A percentile compares a stretch with the other conserved stretches of the same genome.
Evolutionary conservation across 2,113 vertebrate species (phyloP).

Genomic region (Gallinago undulata): DNA sequence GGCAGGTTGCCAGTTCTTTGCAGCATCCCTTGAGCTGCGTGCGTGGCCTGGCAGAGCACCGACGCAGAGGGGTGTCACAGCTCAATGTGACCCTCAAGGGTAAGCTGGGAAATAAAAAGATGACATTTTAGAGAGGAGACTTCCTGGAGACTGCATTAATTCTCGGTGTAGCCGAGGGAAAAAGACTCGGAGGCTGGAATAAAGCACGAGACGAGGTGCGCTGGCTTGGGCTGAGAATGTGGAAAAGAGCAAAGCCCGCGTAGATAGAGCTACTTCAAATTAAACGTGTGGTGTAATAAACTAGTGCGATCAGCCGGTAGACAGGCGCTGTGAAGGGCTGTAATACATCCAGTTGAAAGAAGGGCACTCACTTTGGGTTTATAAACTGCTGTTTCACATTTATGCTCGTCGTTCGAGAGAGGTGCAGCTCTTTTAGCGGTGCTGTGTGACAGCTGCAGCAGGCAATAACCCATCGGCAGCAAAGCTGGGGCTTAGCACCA

Average conservation of each 20-base stretch:
- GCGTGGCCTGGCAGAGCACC: not conserved
- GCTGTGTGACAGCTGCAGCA: not conserved
- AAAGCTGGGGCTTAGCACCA: slow-evolving; percentile 5
- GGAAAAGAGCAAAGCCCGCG: not conserved
- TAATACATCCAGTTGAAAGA: not conserved
- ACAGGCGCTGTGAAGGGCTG: not conserved
- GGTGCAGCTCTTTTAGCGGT: not conserved
- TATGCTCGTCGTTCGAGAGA: accelerated
- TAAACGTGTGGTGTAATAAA: accelerated
- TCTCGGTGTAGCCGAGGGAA: not conserved
- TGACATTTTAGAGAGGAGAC: not conserved
- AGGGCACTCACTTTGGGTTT: not conserved
- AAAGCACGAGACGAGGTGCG: not conserved
- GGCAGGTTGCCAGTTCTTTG: not conserved
- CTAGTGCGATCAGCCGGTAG: not conserved
- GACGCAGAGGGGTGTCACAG: accelerated
- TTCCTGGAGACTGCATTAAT: not conserved
- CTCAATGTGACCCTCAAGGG: not conserved
- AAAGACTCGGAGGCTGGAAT: not conserved
- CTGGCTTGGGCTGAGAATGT: not conserved
- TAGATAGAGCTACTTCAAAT: not conserved
- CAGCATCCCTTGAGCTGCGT: not conserved
- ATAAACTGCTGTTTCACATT: not conserved
- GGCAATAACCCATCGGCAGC: not conserved
- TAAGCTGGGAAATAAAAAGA: not conserved